These are phyloP conservation scores for Lagorchestes hirsutus DNA, from an alignment of 2,797 vertebrate species.

Conservation along the genomic window DNA sequence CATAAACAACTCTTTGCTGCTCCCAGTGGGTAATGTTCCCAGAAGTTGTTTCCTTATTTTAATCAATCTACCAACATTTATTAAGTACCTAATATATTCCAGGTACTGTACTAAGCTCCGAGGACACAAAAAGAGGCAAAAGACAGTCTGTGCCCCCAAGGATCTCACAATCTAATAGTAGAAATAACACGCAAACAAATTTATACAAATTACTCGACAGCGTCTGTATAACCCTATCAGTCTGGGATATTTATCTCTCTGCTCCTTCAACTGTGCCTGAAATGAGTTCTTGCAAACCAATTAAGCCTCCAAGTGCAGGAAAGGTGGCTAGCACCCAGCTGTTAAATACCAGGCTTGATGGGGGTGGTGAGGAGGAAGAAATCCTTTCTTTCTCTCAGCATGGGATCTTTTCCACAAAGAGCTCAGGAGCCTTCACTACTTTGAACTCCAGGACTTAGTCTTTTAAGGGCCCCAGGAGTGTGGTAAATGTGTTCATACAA, in stretches of 20 bases:
- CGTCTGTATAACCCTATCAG: not conserved
- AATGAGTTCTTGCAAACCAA: not conserved
- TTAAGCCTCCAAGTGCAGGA: not conserved
- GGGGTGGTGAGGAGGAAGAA: not conserved
- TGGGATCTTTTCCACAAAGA: not conserved
- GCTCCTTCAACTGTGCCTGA: not conserved
- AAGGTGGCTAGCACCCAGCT: not conserved
- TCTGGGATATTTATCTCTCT: not conserved
- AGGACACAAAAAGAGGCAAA: not conserved
- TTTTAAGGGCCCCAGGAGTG: not conserved
- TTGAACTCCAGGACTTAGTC: not conserved
- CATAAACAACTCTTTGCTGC: too few relatives aligned
- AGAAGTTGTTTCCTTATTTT: too few relatives aligned
- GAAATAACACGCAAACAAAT: not conserved
- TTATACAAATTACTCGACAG: not conserved
- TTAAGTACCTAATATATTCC: not conserved
- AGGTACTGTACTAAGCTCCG: not conserved
- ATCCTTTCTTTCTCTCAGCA: not conserved
- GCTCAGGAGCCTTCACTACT: not conserved
- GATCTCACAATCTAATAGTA: not conserved
- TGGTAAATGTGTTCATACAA: not conserved
- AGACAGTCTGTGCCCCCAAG: not conserved
- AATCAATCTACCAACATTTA: not conserved
- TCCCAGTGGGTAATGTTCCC: too few relatives aligned
- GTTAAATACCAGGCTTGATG: not conserved